phyloP scores from a whole-genome alignment of 2,797 vertebrate species.

The Sardinella longiceps region DNA sequence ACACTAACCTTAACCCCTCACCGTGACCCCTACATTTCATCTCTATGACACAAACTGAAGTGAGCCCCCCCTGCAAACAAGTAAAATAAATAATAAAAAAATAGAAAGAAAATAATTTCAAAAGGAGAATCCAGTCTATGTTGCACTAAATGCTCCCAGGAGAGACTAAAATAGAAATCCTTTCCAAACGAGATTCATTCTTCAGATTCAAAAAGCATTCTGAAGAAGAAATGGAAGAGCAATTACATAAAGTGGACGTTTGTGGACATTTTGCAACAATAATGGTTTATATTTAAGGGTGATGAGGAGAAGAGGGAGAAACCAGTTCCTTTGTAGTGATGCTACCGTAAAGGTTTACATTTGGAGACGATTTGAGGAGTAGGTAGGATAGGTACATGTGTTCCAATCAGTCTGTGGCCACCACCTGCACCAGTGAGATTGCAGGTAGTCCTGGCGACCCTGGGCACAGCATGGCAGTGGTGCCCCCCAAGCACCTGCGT shows the following conservation, averaged over 20 bases:
- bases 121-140: background rate
- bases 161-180: background rate
- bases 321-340: too few species aligned
- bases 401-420: background rate
- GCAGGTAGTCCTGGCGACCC: background rate
- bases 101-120: background rate
- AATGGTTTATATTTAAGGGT: too few species aligned
- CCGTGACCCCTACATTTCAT: slow-evolving; percentile 9
- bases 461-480: too few species aligned
- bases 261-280: background rate
- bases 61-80: background rate
- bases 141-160: background rate
- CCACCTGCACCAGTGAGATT: background rate
- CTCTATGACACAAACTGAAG: background rate
- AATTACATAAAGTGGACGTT: background rate
- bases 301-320: too few species aligned
- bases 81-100: background rate
- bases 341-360: too few species aligned
- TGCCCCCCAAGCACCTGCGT: background rate
- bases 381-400: background rate
- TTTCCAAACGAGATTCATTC: background rate
- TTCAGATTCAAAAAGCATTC: background rate
- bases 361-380: background rate
- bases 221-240: background rate
- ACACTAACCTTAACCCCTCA: background rate